phyloP scores from a whole-genome alignment of 1,140 invertebrate genomes.

The Ericerus pela region DNA sequence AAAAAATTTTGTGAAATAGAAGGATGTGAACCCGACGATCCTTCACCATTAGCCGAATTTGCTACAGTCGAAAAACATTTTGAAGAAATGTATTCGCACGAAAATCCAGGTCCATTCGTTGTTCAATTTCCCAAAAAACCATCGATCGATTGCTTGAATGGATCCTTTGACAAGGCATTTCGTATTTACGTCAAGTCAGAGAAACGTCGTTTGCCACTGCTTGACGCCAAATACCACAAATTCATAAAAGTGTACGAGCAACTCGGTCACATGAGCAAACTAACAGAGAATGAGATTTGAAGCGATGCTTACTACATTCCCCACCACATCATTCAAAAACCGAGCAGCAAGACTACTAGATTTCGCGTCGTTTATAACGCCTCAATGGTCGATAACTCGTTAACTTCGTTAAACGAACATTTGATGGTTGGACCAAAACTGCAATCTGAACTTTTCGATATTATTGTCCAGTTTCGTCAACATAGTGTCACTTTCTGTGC shows the following conservation, averaged over 20 bases:
- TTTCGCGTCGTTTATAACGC: conserved; percentile 30
- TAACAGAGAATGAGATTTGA: background rate
- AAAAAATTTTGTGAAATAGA: too few relatives aligned
- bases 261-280: background rate
- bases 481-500: conserved; percentile 25
- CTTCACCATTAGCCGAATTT: too few relatives aligned
- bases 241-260: background rate
- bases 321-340: conserved; percentile 15
- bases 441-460: conserved; percentile 26
- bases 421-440: conserved; percentile 20
- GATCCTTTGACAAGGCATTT: background rate
- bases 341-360: conserved; percentile 17
- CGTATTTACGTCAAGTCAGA: background rate
- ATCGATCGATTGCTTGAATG: background rate
- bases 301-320: conserved; percentile 17
- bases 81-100: background rate
- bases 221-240: background rate
- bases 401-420: conserved; percentile 28
- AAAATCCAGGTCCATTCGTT: background rate
- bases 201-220: background rate
- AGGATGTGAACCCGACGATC: too few relatives aligned
- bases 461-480: conserved; percentile 25
- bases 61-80: background rate
- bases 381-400: conserved; percentile 20
- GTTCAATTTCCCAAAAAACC: background rate